Percentiles rank a stretch among this genome's conserved stretches.
Evolutionary conservation across 2,797 vertebrate species (phyloP).

Genomic region (Myripristis murdjan): DNA sequence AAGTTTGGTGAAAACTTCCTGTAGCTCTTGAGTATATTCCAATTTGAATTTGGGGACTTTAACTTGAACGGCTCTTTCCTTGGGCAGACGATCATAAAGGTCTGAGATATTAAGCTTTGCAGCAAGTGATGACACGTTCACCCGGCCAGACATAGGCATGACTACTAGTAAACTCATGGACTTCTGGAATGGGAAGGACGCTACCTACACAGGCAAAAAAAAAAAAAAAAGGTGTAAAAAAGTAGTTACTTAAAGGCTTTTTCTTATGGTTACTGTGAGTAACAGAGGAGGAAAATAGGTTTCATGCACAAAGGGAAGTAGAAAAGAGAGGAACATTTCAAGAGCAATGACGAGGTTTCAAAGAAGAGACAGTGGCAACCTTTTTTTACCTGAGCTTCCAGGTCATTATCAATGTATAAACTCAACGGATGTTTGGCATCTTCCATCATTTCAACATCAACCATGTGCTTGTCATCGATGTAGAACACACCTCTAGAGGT

Average conservation of each 20-base stretch:
- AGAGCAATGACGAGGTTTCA: neutral
- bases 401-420: constrained; percentile 85
- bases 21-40: constrained; percentile 89
- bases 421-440: constrained; percentile 90
- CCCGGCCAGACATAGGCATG: constrained; percentile 83
- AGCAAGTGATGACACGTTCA: constrained; percentile 86
- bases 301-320: neutral
- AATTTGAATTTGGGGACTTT: constrained; percentile 94
- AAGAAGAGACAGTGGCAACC: neutral
- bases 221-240: neutral
- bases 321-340: neutral
- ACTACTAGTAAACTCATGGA: constrained; percentile 92
- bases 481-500: constrained; percentile 90
- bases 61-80: constrained; percentile 88
- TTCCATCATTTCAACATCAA: constrained; percentile 95
- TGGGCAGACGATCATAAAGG: constrained; percentile 85
- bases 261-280: neutral
- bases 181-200: constrained; percentile 91
- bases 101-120: constrained; percentile 85
- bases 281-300: neutral
- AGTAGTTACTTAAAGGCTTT: neutral
- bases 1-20: constrained; percentile 87
- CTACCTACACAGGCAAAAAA: constrained; percentile 87
- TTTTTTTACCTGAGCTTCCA: constrained; percentile 89
- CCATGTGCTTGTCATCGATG: constrained; percentile 85